These are phyloP conservation scores for Spodoptera picta DNA, from an alignment of 2,888 invertebrate genomes.

Conservation along the genomic window DNA sequence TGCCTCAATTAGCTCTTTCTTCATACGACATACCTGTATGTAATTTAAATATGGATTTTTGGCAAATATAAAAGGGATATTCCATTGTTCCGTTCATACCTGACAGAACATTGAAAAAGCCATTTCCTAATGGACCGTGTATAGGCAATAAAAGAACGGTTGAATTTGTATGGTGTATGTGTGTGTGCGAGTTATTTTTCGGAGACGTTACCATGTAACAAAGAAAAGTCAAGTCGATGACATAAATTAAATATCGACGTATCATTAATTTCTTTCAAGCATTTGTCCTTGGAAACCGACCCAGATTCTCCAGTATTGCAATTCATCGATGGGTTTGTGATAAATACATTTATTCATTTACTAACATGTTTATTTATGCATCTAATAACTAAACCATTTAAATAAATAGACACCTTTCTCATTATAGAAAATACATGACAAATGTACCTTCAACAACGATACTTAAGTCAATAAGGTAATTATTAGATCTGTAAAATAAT, in stretches of 20 bases:
- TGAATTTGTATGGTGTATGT: constrained; percentile 13
- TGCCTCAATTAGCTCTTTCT: not conserved
- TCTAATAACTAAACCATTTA: no score
- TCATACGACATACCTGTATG: constrained; percentile 2
- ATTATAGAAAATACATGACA: no score
- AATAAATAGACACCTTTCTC: no score
- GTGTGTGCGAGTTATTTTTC: constrained; percentile 19
- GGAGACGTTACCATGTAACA: constrained; percentile 17
- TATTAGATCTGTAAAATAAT: not conserved
- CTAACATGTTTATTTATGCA: no score
- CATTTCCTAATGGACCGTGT: constrained; percentile 43
- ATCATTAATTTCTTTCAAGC: constrained; percentile 8
- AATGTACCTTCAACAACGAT: no score
- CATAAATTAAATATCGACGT: constrained; percentile 17
- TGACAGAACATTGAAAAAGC: constrained; percentile 31
- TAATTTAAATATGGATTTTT: constrained; percentile 23
- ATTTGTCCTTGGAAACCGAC: not conserved
- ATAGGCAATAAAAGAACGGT: constrained; percentile 38
- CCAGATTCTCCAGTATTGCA: no score
- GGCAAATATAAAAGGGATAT: constrained; percentile 6
- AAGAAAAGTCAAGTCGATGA: constrained; percentile 1
- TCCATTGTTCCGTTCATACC: constrained; percentile 27
- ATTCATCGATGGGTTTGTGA: no score
- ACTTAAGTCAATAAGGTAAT: no score
- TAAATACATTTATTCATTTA: no score